These are phyloP conservation scores for Xanthostigma xanthostigma DNA, from an alignment of 2,888 invertebrate species.

Conservation along the genomic window DNA sequence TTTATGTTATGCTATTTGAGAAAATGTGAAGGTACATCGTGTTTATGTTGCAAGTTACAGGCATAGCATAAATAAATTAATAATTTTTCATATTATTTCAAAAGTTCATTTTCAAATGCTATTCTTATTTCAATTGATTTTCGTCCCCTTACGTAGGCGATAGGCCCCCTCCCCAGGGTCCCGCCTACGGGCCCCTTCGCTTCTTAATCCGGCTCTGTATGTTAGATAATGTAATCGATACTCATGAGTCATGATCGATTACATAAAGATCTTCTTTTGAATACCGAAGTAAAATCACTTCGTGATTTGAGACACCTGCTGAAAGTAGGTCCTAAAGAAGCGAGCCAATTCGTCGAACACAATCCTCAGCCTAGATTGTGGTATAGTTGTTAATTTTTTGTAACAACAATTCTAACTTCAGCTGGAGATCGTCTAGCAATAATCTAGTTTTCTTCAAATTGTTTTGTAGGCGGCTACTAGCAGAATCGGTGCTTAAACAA, in stretches of 20 bases:
- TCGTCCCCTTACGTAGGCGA: too few relatives aligned
- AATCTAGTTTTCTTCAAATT: slow-evolving; percentile 1
- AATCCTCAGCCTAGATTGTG: slow-evolving; percentile 94
- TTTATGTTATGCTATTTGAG: too few relatives aligned
- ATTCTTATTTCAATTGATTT: too few relatives aligned
- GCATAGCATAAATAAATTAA: too few relatives aligned
- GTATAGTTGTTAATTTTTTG: slow-evolving; percentile 29
- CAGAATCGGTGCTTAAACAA: slow-evolving; percentile 79
- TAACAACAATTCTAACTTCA: background rate
- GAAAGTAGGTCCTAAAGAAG: slow-evolving; percentile 83
- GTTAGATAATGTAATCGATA: slow-evolving; percentile 80
- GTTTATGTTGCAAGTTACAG: too few relatives aligned
- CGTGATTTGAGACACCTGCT: slow-evolving; percentile 84
- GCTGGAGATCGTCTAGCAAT: background rate
- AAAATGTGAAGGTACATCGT: too few relatives aligned
- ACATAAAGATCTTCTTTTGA: slow-evolving; percentile 53
- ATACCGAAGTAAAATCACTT: slow-evolving; percentile 84
- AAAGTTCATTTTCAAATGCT: too few relatives aligned
- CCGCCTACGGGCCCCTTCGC: too few relatives aligned
- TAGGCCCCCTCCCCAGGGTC: too few relatives aligned
- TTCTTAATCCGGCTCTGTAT: too few relatives aligned
- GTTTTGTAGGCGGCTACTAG: slow-evolving; percentile 60
- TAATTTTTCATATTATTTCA: too few relatives aligned
- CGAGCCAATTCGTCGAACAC: slow-evolving; percentile 88
- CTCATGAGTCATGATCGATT: slow-evolving; percentile 63